phyloP scores from a whole-genome alignment of 2,113 vertebrate genomes.

The Microtus oregoni region DNA sequence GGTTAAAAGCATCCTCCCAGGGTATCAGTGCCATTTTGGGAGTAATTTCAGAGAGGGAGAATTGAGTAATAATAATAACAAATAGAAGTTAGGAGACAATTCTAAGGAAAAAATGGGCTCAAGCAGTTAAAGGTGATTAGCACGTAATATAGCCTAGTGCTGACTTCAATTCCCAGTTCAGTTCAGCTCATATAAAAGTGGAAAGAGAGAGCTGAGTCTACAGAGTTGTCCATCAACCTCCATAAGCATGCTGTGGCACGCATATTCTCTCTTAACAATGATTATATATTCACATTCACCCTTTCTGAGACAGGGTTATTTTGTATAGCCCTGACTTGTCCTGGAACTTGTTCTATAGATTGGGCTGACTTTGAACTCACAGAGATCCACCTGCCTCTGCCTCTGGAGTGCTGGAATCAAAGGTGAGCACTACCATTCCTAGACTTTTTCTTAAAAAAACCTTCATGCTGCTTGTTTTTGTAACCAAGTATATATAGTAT shows the following conservation, averaged over 20 bases:
- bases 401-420: background rate
- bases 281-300: background rate
- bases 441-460: background rate
- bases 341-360: background rate
- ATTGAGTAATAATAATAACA: background rate
- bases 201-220: background rate
- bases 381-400: background rate
- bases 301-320: background rate
- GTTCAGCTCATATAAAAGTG: background rate
- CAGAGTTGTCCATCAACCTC: background rate
- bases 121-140: background rate
- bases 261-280: background rate
- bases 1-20: background rate
- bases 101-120: background rate
- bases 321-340: background rate
- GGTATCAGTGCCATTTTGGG: background rate
- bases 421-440: background rate
- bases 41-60: background rate
- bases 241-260: background rate
- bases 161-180: background rate
- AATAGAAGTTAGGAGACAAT: background rate
- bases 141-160: too few species aligned
- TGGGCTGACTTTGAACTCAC: background rate
- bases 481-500: constrained; percentile 15
- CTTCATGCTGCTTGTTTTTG: constrained; percentile 45